Percentiles rank a stretch among this genome's conserved stretches.
phyloP scores from a whole-genome alignment of 2,113 vertebrate species.

The Chitala chitala region DNA sequence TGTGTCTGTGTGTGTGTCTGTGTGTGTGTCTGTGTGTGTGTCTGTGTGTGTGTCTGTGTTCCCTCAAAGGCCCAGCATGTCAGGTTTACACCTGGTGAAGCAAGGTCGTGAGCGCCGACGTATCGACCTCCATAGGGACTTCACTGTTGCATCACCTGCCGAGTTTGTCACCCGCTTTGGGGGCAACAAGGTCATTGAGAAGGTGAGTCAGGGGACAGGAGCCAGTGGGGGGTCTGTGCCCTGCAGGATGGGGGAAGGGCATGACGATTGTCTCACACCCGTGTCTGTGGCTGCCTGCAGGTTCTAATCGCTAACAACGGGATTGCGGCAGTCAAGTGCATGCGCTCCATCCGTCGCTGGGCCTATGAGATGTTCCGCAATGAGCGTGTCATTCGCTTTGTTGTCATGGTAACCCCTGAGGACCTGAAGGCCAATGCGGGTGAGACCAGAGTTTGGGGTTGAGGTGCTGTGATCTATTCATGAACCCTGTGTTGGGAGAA shows the following conservation, averaged over 20 bases:
- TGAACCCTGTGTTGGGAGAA: too few relatives aligned
- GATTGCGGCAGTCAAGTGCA: conserved; percentile 97
- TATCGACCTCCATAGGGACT: conserved; percentile 88
- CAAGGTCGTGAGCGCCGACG: conserved; percentile 89
- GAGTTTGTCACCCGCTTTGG: conserved; percentile 97
- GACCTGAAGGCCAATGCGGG: conserved; percentile 97
- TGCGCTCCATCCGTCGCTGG: conserved; percentile 98
- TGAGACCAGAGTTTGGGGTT: conserved; percentile 38
- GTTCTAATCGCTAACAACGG: conserved; percentile 99
- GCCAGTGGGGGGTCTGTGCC: background rate
- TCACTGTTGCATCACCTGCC: conserved; percentile 94
- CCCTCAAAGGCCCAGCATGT: conserved; percentile 85
- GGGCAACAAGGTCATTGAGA: conserved; percentile 96
- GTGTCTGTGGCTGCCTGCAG: conserved; percentile 45
- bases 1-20: background rate
- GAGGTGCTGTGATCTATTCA: too few relatives aligned
- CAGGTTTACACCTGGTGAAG: conserved; percentile 90
- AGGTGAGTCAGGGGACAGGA: conserved; percentile 59
- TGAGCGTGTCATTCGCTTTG: conserved; percentile 91
- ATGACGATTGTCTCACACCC: background rate
- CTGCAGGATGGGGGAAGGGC: background rate
- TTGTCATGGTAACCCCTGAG: conserved; percentile 98
- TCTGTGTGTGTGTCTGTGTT: background rate
- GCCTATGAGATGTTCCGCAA: conserved; percentile 99
- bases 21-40: conserved; percentile 1